Evolutionary conservation across 2,113 vertebrate genomes (phyloP).

Genomic region (Morphnarchus princeps): DNA sequence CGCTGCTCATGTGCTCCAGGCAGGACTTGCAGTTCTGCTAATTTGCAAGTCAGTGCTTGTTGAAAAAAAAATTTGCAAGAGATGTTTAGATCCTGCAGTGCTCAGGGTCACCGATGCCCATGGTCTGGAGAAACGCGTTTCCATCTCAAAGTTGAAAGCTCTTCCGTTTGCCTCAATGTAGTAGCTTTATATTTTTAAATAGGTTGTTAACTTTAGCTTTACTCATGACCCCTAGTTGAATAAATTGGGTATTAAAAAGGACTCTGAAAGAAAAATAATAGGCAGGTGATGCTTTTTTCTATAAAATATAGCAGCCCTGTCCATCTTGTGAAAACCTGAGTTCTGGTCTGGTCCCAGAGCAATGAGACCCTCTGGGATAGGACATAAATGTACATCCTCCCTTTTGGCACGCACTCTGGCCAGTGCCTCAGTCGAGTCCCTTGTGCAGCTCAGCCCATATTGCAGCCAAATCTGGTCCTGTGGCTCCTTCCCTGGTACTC

Average conservation of each 20-base stretch:
- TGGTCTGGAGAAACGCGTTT: not conserved
- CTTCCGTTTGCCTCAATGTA: not conserved
- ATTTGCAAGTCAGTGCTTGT: not conserved
- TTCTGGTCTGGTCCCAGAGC: not conserved
- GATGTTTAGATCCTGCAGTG: not conserved
- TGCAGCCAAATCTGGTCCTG: not conserved
- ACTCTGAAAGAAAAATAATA: not conserved
- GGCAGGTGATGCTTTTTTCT: not conserved
- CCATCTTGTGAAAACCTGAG: not conserved
- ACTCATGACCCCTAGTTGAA: not conserved
- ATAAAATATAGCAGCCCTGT: not conserved
- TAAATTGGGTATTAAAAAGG: not conserved
- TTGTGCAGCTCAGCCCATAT: not conserved
- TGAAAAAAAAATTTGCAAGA: not conserved
- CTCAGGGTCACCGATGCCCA: fast-evolving
- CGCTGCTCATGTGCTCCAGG: not conserved
- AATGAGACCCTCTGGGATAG: not conserved
- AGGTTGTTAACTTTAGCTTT: not conserved
- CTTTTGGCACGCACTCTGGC: fast-evolving
- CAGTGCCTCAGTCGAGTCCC: not conserved
- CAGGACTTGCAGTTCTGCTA: not conserved
- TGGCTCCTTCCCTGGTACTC: not conserved
- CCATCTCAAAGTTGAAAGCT: not conserved
- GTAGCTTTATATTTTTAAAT: not conserved
- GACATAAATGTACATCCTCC: not conserved